Base-by-base conservation (phyloP, 2,113 vertebrate genomes). In the Erythrocercus mccallii region DNA sequence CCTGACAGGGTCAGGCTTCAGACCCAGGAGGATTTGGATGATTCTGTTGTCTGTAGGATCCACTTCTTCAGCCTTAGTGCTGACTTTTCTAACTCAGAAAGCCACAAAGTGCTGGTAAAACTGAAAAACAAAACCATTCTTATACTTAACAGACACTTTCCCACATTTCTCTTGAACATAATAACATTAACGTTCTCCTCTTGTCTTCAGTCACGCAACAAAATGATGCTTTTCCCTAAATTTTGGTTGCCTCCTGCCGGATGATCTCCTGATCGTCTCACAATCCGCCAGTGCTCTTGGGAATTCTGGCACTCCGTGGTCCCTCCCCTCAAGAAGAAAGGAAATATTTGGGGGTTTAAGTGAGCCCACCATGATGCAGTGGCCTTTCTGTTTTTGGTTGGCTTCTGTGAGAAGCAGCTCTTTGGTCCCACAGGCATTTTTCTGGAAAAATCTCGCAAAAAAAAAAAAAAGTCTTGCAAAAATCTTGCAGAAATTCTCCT, bases 241-340 rank as follows among this genome's bases (percentile, higher is more conserved):
- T 25, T 54, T 74, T 56, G 24, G 6, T 66, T 62, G 5, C 21
- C 50, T 92, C 47, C 50, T 56, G 33, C 50, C 58, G 56, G 35
- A 25, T 58, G 84, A 71, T 76, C 42, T 58, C 79, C 48, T 86
- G 58, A 48, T 70, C 56, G 35, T 54, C 68, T 81, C 37, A 4
- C 33, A 25, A 0, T 24, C 57, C 80, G 20, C 42, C 25, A 6
- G 0, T 40, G 70, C 2, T 21, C 2, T 25, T n/a, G 58, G 64
- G 73, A 80, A 77, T 64, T 35, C 64, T 69, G 45, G 5, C 62
- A 12, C 47, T 72, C 40, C 33, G 1, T 20, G 38, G 33, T 33
- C 42, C 10, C 30, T 65, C 5, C 42, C 33, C n/a, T 54, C 50
- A 24, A 31, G 28, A 78, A 15, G 11, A 56, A 66, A 47, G 16